These are phyloP conservation scores for Copsychus sechellarum DNA, from an alignment of 2,113 vertebrate species.

Conservation along the genomic window DNA sequence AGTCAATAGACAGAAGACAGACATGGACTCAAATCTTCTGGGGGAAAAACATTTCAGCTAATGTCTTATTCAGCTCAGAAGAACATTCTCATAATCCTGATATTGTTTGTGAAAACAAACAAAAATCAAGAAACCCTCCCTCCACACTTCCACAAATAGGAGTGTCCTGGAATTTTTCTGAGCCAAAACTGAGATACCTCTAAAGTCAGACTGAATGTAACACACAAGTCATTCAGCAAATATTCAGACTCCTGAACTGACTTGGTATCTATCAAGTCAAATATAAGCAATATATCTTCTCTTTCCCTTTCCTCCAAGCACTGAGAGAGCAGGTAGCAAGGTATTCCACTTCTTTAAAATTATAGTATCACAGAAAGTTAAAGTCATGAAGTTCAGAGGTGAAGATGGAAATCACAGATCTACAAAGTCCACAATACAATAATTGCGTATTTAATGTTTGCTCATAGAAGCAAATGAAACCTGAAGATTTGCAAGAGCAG, in stretches of 20 bases:
- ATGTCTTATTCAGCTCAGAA: not conserved
- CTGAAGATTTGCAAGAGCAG: not conserved
- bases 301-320: not conserved
- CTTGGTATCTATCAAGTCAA: not conserved
- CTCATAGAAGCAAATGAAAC: not conserved
- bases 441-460: not conserved
- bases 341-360: not conserved
- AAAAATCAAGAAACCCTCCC: not conserved
- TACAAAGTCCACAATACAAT: not conserved
- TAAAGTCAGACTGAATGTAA: not conserved
- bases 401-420: not conserved
- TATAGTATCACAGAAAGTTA: not conserved
- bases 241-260: not conserved
- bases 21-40: not conserved
- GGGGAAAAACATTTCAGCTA: not conserved
- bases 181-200: not conserved
- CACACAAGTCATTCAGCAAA: not conserved
- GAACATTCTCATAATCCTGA: not conserved
- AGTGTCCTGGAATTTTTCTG: not conserved
- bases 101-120: rapidly evolving
- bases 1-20: not conserved
- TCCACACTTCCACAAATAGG: not conserved
- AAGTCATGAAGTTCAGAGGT: not conserved
- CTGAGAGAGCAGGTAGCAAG: not conserved
- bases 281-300: not conserved